A percentile compares a stretch with the other conserved stretches of the same genome.
Conservation (phyloP, 2,113 vertebrate genomes). For the Cephalopholis sonnerati region DNA sequence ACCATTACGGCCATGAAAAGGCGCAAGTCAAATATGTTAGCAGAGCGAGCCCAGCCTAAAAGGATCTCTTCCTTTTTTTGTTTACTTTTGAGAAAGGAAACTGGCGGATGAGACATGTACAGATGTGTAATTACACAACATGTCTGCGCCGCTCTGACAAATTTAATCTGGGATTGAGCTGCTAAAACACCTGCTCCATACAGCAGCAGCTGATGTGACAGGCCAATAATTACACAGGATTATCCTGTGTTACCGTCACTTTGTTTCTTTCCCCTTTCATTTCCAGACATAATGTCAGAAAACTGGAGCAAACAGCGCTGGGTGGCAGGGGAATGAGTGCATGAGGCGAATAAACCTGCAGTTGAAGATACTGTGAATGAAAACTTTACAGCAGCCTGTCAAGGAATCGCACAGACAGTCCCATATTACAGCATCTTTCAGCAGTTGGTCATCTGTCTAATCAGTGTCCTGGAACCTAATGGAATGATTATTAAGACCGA, state of each 20-base stretch:
- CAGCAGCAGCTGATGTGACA: slow-evolving; percentile 74
- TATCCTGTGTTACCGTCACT: slow-evolving; percentile 62
- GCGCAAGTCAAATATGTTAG: slow-evolving; percentile 55
- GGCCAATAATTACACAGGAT: slow-evolving; percentile 78
- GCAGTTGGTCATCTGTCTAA: slow-evolving; percentile 75
- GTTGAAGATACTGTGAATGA: slow-evolving; percentile 44
- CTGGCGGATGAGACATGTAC: slow-evolving; percentile 43
- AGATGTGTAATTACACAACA: slow-evolving; percentile 77
- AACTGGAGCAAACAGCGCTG: slow-evolving; percentile 39
- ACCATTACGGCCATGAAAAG: slow-evolving; percentile 43
- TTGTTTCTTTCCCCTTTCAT: slow-evolving; percentile 78
- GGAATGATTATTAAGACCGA: slow-evolving; percentile 63
- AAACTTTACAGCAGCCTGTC: slow-evolving; percentile 54
- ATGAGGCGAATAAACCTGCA: slow-evolving; percentile 33
- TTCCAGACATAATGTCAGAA: slow-evolving; percentile 57
- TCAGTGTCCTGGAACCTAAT: slow-evolving; percentile 49
- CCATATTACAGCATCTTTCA: slow-evolving; percentile 71
- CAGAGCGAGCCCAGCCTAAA: slow-evolving; percentile 48
- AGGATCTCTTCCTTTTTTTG: slow-evolving; percentile 44
- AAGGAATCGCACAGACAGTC: slow-evolving; percentile 52
- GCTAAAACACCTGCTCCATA: slow-evolving; percentile 79
- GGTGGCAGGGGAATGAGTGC: slow-evolving; percentile 23
- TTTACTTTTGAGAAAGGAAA: slow-evolving; percentile 75
- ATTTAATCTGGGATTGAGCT: slow-evolving; percentile 68
- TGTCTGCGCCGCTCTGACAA: slow-evolving; percentile 75